Evolutionary conservation across 1,140 invertebrate genomes (phyloP), one percentile per base, ranked within the genome.

Genomic region (Trachelipus rathkii): DNA sequence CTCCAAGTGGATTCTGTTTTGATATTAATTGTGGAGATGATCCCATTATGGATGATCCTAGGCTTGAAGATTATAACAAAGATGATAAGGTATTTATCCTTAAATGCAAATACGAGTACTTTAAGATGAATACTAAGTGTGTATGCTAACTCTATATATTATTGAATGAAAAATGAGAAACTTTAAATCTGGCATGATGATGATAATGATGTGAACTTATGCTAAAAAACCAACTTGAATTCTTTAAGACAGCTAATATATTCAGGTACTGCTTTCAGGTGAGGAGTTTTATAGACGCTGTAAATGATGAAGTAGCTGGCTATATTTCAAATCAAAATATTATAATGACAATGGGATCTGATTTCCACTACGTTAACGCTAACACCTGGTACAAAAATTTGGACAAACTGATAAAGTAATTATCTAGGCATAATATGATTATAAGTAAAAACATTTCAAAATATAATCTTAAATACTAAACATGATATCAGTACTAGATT

Each of bases 331-430:
- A 91, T 82, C 91, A 97, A 84, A 87, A 96, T 8, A 87, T 96
- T 76, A 86, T 97, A 68, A 33, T 33, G 33, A 95, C 95, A 3
- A 97, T 97, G 95, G 96, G 96, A 0, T 91, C 91, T 79, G 96
- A 98, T 86, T 98, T 98, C 83, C 89, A 91, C 74, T 98, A 95
- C 85, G 91, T 93, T 83, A 89, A 92, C 84, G 95, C 95, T 0
- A 86, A 91, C 80, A 88, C 89, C 82, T 95, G 93, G 90, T 97
- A 89, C 83, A 90, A 88, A 79, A 97, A 97, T 84, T 83, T 97
- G 83, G 95, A 98, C 84, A 93, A 93, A 84, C 87, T 97, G 0
- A 95, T 97, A 78, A 88, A 90, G 93, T 95, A 44, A 73, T 46
- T 50, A 43, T 44, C 24, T 71, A 2, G 3, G 1, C 7, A n/a